Percentiles rank a stretch among this genome's conserved stretches.
These are phyloP conservation scores for Temnothorax nylanderi DNA, from an alignment of 1,140 invertebrate genomes.

Conservation along the genomic window DNA sequence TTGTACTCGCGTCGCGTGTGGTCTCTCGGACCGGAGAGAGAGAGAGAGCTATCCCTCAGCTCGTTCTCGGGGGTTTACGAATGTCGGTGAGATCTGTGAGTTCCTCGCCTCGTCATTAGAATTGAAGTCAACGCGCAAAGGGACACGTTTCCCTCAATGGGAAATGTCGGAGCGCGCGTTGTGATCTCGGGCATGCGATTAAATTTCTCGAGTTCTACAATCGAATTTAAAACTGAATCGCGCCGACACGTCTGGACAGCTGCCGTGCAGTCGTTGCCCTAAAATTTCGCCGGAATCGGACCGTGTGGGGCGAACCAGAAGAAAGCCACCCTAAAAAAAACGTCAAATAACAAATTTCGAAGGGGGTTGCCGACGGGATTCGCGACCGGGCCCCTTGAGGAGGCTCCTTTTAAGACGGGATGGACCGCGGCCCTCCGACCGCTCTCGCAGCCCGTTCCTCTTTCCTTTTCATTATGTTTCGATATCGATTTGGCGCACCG, in stretches of 20 bases:
- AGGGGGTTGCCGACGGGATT: slow-evolving; percentile 69
- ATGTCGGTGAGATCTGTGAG: slow-evolving; percentile 18
- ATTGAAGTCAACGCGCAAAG: slow-evolving; percentile 17
- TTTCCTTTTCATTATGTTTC: slow-evolving; percentile 74
- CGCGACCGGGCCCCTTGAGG: slow-evolving; percentile 64
- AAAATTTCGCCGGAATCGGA: slow-evolving; percentile 35
- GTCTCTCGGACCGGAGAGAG: slow-evolving; percentile 2
- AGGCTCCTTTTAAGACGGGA: slow-evolving; percentile 59
- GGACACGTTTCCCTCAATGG: neutral
- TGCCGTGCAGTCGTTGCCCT: slow-evolving; percentile 47
- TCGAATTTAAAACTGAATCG: slow-evolving; percentile 62
- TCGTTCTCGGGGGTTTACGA: neutral
- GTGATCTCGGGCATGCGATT: slow-evolving; percentile 24
- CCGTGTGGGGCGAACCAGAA: neutral
- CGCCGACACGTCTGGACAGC: slow-evolving; percentile 65
- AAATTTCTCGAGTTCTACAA: slow-evolving; percentile 54
- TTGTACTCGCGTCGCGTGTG: slow-evolving; percentile 30
- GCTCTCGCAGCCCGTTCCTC: slow-evolving; percentile 66
- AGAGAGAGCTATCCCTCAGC: neutral
- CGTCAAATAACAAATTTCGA: slow-evolving; percentile 69
- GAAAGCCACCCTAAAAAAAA: slow-evolving; percentile 54
- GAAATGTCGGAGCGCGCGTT: neutral
- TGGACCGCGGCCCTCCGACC: slow-evolving; percentile 59
- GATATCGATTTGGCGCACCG: slow-evolving; percentile 75
- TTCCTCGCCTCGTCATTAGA: slow-evolving; percentile 21